Evolutionary conservation across 2,113 vertebrate species (phyloP).

Genomic region (Nibea albiflora): DNA sequence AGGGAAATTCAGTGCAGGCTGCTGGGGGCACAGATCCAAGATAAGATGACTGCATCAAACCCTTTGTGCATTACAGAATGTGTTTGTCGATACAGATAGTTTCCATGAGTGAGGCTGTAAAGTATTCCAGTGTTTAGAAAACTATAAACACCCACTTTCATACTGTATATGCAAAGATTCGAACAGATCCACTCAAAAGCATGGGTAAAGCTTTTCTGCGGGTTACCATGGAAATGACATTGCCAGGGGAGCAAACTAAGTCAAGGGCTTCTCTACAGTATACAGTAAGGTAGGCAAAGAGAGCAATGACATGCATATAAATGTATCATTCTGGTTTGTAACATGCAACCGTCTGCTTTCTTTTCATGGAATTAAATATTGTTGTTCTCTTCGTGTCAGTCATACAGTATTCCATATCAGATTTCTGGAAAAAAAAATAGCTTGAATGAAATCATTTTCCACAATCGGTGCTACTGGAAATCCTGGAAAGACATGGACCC

Average conservation of each 20-base stretch:
- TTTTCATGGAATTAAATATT: not conserved
- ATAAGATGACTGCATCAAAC: slow-evolving; percentile 68
- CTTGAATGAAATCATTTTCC: not conserved
- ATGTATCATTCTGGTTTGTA: not conserved
- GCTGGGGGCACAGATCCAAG: slow-evolving; percentile 51
- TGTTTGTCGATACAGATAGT: slow-evolving; percentile 42
- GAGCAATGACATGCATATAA: not conserved
- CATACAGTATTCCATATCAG: not conserved
- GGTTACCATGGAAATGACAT: slow-evolving; percentile 60
- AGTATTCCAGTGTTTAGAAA: slow-evolving; percentile 41
- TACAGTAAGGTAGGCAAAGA: slow-evolving; percentile 22
- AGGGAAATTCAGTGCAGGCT: slow-evolving; percentile 72
- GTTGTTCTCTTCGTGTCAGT: slow-evolving; percentile 2
- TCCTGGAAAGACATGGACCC: not conserved
- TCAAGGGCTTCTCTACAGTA: slow-evolving; percentile 29
- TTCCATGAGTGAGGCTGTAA: slow-evolving; percentile 51
- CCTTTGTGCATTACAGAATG: slow-evolving; percentile 52
- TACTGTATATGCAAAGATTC: slow-evolving; percentile 4
- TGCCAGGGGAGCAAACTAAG: slow-evolving; percentile 43
- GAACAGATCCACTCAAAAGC: slow-evolving; percentile 14
- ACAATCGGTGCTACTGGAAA: not conserved
- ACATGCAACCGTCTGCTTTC: not conserved
- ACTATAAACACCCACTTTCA: slow-evolving; percentile 15
- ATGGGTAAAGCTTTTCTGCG: slow-evolving; percentile 40
- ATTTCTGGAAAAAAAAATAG: not conserved